Conservation (phyloP, 2,113 vertebrate genomes). For the Melanotaenia duboulayi region DNA sequence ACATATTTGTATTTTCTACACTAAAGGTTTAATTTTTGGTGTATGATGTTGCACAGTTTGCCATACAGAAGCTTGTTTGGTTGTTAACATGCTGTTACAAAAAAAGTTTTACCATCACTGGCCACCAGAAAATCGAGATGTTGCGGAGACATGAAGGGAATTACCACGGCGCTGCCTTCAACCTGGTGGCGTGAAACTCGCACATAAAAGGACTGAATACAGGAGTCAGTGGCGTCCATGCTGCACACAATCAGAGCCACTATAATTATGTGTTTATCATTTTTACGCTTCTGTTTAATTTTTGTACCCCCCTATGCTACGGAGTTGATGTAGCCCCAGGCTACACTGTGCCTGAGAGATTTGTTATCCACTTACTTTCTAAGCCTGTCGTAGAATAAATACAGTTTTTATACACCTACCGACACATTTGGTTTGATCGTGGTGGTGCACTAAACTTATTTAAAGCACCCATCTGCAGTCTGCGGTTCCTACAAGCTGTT, state of each 20-base stretch:
- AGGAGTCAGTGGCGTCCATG: constrained; percentile 46
- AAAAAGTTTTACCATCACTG: constrained; percentile 9
- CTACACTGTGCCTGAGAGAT: accelerated
- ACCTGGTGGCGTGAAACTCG: constrained; percentile 82
- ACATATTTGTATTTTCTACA: constrained; percentile 6
- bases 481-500: too few species aligned
- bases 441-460: too few species aligned
- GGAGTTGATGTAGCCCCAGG: too few species aligned
- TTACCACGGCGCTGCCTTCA: constrained; percentile 83
- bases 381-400: too few species aligned
- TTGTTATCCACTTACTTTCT: too few species aligned
- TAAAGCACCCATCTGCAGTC: too few species aligned
- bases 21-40: not conserved
- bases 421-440: too few species aligned
- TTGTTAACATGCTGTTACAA: constrained; percentile 19
- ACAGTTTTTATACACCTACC: too few species aligned
- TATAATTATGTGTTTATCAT: constrained; percentile 70
- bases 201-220: constrained; percentile 73
- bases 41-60: not conserved
- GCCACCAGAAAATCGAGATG: constrained; percentile 74
- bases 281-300: constrained; percentile 60
- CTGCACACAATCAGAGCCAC: constrained; percentile 49
- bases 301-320: constrained; percentile 69
- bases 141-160: constrained; percentile 74
- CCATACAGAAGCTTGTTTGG: not conserved